Evolutionary conservation across 2,888 invertebrate species (phyloP), one percentile per base, ranked within the genome.

Genomic region (Alcis repandata): DNA sequence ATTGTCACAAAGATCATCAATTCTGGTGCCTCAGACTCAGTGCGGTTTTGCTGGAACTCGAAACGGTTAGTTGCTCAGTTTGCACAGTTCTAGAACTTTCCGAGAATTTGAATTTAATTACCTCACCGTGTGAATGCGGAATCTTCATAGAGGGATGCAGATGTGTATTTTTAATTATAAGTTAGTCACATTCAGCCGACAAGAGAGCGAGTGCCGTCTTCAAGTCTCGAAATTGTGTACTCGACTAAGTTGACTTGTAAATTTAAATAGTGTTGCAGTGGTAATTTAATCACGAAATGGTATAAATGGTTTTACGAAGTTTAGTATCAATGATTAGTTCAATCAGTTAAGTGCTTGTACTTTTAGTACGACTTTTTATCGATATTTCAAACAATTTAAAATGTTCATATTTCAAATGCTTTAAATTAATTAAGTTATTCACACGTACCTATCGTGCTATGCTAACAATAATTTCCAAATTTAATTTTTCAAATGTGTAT

Each of bases 1-100:
- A 80, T 81, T 73, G 72, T 74, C 69, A 68, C 60, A 46, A 52
- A 67, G 49, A 70, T 75, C 71, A 77, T 75, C 69, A 68, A 73
- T 77, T 73, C 54, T 70, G 60, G 68, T 72, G 71, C 74, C 67
- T 67, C 38, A 48, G 52, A 52, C 46, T 41, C 38, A 19, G 58
- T 59, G 54, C 11, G 59, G 67, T 61, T 57, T 58, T n/a, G 58
- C 48, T 20, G n/a, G 33, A 63, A 22, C 54, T 54, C 19, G 10
- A 27, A n/a, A 17, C 9, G 49, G 49, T 38, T 40, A 33, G 17
- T 36, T 49, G 56, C 33, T 8, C n/a, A 33, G 41, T 49, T 51
- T n/a, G 10, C 15, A 19, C 49, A 36, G 51, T 51, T 61, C 22
- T 38, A 22, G n/a, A 61, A 61, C 38, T 54, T 54, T 36, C 10